Percentiles rank a stretch among this genome's conserved stretches.
Conservation (phyloP, 2,113 vertebrate species). For the Corythoichthys intestinalis region DNA sequence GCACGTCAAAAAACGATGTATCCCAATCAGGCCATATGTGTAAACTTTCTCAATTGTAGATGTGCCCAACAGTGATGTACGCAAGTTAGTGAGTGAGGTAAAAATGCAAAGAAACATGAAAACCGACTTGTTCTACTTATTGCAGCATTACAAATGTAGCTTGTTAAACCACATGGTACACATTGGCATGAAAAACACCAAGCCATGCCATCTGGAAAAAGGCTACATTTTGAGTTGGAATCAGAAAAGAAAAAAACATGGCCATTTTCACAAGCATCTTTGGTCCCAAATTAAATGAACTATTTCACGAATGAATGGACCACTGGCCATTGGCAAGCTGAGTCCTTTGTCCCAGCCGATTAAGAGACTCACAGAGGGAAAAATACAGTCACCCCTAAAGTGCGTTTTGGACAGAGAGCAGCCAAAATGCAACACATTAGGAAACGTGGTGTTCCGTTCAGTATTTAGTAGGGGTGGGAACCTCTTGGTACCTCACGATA, state of each 20-base stretch:
- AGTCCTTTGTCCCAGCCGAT: conserved; percentile 17
- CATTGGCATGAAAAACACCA: not conserved
- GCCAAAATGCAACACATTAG: not conserved
- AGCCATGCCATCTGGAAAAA: not conserved
- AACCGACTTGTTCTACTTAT: not conserved
- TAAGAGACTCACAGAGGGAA: conserved; percentile 31
- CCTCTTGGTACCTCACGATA: too few relatives aligned
- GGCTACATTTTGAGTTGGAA: not conserved
- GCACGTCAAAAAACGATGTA: too few relatives aligned
- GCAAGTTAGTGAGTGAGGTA: too few relatives aligned
- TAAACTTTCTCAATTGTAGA: too few relatives aligned
- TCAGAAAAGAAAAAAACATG: not conserved
- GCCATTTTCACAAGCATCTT: not conserved
- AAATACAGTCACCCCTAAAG: conserved; percentile 15
- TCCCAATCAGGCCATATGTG: too few relatives aligned
- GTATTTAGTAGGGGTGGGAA: not conserved
- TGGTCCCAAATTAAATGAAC: conserved; percentile 27
- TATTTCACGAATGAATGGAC: conserved; percentile 45
- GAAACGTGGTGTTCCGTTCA: not conserved
- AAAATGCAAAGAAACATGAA: not conserved
- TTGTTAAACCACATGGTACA: not conserved
- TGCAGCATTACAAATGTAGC: not conserved
- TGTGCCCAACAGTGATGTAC: too few relatives aligned
- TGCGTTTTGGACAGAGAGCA: conserved; percentile 16
- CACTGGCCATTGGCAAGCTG: conserved; percentile 29